Conservation (phyloP, 1,140 invertebrate genomes). For the Latrodectus geometricus region DNA sequence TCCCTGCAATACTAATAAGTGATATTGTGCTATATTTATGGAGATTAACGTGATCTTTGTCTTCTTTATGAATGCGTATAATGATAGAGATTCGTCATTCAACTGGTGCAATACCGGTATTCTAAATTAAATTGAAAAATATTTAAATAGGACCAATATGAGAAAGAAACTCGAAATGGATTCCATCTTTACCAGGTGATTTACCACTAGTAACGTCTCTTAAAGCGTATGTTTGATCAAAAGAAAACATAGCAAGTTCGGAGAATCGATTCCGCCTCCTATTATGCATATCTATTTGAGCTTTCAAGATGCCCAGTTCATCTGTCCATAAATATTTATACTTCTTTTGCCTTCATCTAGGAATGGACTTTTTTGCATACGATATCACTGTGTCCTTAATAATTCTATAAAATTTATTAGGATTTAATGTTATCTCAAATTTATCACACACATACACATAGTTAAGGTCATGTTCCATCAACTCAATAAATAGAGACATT, state of each 20-base stretch:
- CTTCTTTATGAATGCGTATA: no score
- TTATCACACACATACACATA: no score
- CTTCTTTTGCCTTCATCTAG: no score
- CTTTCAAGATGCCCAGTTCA: neutral
- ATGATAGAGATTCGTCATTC: no score
- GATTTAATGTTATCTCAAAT: neutral
- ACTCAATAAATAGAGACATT: neutral
- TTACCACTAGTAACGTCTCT: neutral
- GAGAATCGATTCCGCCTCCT: neutral
- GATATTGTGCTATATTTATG: slow-evolving; percentile 24
- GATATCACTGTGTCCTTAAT: no score
- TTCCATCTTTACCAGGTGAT: slow-evolving; percentile 32
- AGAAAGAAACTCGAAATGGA: slow-evolving; percentile 18
- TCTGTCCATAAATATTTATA: neutral
- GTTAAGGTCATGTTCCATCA: neutral
- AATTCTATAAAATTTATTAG: neutral
- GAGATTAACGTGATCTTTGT: neutral
- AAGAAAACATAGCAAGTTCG: neutral
- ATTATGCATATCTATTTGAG: neutral
- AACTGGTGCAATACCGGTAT: neutral
- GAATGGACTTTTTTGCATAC: no score
- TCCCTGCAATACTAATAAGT: neutral
- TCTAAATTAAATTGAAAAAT: slow-evolving; percentile 18
- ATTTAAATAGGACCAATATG: neutral
- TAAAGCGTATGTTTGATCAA: neutral